Conservation (phyloP, 2,797 vertebrate genomes). For the Poecilia gillii region DNA sequence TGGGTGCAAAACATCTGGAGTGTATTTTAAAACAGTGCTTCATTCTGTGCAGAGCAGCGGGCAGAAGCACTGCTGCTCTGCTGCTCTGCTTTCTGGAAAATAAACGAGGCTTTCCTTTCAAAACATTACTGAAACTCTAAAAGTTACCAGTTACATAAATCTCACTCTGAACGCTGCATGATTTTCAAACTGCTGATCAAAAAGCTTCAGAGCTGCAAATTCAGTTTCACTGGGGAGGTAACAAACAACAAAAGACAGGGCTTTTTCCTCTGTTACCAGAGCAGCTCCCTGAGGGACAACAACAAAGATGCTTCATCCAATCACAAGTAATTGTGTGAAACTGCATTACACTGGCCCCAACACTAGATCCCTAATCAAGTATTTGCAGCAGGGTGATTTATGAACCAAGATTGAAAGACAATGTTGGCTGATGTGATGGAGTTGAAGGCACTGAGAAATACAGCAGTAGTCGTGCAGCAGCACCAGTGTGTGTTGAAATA, state of each 20-base stretch:
- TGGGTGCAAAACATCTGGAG: neutral
- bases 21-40: neutral
- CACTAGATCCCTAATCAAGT: conserved; percentile 47
- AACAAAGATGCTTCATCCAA: conserved; percentile 20
- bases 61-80: neutral
- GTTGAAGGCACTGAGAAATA: conserved; percentile 31
- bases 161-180: conserved; percentile 4
- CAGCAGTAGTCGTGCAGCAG: neutral
- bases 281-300: conserved; percentile 11
- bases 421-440: conserved; percentile 10
- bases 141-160: conserved; percentile 13
- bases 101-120: conserved; percentile 9
- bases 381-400: conserved; percentile 15
- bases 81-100: conserved; percentile 22
- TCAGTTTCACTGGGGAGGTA: conserved; percentile 16
- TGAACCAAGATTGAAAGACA: conserved; percentile 16
- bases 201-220: conserved; percentile 15
- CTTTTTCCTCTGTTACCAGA: conserved; percentile 30
- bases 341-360: conserved; percentile 26
- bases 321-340: conserved; percentile 42
- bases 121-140: conserved; percentile 1
- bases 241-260: neutral
- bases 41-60: conserved; percentile 1
- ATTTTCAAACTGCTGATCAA: conserved; percentile 21
- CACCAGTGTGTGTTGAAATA: neutral